A percentile compares a stretch with the other conserved stretches of the same genome.
Conservation (phyloP, 2,888 invertebrate species). For the Iphiclides podalirius region DNA sequence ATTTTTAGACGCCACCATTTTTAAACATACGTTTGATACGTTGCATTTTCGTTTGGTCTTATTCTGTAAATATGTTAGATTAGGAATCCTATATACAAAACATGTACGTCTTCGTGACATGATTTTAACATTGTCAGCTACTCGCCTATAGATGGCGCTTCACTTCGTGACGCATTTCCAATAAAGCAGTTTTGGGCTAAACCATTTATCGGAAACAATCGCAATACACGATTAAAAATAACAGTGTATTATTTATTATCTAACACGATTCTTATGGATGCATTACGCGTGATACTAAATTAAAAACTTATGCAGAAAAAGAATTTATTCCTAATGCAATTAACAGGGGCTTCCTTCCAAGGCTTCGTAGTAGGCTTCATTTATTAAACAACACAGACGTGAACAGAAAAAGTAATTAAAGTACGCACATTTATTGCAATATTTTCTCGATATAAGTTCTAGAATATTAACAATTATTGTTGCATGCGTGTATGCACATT, state of each 20-base stretch:
- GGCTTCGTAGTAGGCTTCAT: conserved; percentile 19
- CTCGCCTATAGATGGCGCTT: conserved; percentile 22
- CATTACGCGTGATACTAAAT: background rate
- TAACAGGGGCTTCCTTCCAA: conserved; percentile 14
- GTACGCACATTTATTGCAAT: background rate
- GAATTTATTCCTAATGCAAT: conserved; percentile 19
- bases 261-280: background rate
- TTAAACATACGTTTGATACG: no score
- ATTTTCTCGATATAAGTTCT: background rate
- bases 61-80: no score
- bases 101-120: no score
- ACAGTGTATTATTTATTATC: no score
- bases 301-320: conserved; percentile 8
- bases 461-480: no score
- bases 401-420: conserved; percentile 20
- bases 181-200: background rate
- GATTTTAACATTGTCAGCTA: no score
- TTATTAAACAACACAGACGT: conserved; percentile 10
- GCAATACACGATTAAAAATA: background rate
- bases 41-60: no score
- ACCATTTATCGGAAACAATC: background rate
- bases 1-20: no score
- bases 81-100: no score
- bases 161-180: no score
- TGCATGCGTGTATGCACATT: no score